phyloP scores from a whole-genome alignment of 2,797 vertebrate genomes.

The Strix occidentalis region DNA sequence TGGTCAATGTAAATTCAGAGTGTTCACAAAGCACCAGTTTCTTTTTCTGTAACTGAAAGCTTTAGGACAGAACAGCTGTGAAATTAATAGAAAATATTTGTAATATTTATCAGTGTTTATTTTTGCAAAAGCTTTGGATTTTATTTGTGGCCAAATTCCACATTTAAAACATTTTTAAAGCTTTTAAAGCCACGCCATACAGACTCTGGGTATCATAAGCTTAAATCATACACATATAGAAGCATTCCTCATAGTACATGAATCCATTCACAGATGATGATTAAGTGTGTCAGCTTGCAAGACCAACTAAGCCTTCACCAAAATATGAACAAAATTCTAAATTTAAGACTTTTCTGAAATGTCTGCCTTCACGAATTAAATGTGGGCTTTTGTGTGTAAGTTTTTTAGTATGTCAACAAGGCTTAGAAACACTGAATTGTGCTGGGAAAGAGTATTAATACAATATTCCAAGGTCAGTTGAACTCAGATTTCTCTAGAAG shows the following conservation, averaged over 20 bases:
- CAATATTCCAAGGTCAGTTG: not conserved
- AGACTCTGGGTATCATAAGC: not conserved
- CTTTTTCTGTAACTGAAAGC: conserved; percentile 80
- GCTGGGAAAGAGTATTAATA: not conserved
- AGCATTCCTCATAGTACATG: not conserved
- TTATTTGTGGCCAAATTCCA: not conserved
- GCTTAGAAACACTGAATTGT: not conserved
- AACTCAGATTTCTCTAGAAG: not conserved
- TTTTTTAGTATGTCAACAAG: not conserved
- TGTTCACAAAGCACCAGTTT: conserved; percentile 77
- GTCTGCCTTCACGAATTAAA: not conserved
- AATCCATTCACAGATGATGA: not conserved
- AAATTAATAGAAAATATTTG: not conserved
- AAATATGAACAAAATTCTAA: not conserved
- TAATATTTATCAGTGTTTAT: not conserved
- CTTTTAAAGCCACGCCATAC: not conserved
- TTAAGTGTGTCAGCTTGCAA: not conserved
- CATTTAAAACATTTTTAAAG: not conserved
- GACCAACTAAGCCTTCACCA: not conserved
- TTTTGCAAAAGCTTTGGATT: not conserved
- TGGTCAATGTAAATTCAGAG: conserved; percentile 82
- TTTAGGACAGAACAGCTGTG: conserved; percentile 31
- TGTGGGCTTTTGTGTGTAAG: not conserved
- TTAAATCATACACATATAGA: not conserved
- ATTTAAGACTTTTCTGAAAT: not conserved